Conservation (phyloP, 2,113 vertebrate genomes). For the Peromyscus leucopus region DNA sequence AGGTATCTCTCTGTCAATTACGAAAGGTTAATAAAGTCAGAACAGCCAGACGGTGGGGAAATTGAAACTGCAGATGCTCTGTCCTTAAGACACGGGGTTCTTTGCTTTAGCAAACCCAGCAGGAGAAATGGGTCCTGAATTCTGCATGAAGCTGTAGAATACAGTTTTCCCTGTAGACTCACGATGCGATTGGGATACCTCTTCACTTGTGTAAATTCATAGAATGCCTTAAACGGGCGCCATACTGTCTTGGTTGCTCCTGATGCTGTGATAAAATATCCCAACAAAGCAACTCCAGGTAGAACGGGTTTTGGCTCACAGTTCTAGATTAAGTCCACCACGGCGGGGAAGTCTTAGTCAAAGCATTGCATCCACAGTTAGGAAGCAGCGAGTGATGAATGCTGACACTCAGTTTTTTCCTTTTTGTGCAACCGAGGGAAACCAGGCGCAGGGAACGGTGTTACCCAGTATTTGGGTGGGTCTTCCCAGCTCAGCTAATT, state of each 20-base stretch:
- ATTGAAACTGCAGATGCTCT: neutral
- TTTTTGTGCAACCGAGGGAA: neutral
- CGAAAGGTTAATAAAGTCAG: constrained; percentile 79
- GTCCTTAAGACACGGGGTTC: constrained; percentile 6
- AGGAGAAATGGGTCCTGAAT: constrained; percentile 5
- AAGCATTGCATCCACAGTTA: too few species aligned
- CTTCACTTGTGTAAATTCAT: constrained; percentile 65
- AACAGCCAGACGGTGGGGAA: constrained; percentile 23
- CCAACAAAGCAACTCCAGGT: neutral
- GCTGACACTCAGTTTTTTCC: neutral
- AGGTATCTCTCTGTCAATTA: constrained; percentile 72
- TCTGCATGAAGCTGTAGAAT: neutral
- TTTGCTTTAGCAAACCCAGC: constrained; percentile 32
- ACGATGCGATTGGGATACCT: constrained; percentile 32
- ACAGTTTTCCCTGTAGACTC: constrained; percentile 57
- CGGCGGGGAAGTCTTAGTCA: too few species aligned
- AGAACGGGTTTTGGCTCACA: neutral
- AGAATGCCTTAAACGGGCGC: constrained; percentile 46
- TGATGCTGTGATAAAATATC: neutral
- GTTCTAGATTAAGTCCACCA: neutral
- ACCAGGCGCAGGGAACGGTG: neutral
- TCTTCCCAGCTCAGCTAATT: neutral
- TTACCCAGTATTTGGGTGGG: too few species aligned
- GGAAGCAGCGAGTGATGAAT: neutral
- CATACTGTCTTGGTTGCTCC: neutral